Evolutionary conservation across 2,888 invertebrate species (phyloP).

Genomic region (Phoenoteleia sp.): DNA sequence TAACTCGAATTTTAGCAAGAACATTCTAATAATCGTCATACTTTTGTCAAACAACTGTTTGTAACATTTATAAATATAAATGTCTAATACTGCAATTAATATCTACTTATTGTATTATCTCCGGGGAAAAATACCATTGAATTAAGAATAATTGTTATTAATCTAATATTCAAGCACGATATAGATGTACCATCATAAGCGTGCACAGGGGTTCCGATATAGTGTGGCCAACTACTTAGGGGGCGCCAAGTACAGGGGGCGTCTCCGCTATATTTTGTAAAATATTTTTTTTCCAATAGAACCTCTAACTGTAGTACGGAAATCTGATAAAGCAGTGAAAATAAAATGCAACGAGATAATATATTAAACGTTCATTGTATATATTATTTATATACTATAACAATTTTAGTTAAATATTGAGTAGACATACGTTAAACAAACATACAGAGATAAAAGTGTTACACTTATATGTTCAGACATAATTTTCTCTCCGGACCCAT

Average conservation of each 20-base stretch:
- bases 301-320: neutral
- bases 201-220: neutral
- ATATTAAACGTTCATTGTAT: slow-evolving; percentile 10
- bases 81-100: too few species aligned
- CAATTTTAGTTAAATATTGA: neutral
- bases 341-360: slow-evolving; percentile 9
- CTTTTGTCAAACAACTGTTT: too few species aligned
- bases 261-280: neutral
- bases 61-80: too few species aligned
- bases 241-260: neutral
- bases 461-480: slow-evolving; percentile 10
- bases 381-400: slow-evolving; percentile 13
- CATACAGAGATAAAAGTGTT: neutral
- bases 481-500: slow-evolving; percentile 21
- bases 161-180: too few species aligned
- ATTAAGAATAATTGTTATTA: too few species aligned
- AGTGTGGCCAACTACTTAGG: slow-evolving; percentile 10
- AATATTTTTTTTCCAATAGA: slow-evolving; percentile 4
- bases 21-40: too few species aligned
- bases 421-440: neutral
- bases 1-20: neutral
- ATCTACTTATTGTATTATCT: too few species aligned
- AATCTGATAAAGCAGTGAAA: slow-evolving; percentile 1
- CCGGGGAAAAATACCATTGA: too few species aligned
- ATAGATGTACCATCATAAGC: too few species aligned